Percentiles rank a stretch among this genome's conserved stretches.
phyloP scores from a whole-genome alignment of 2,888 invertebrate genomes.

The Ferdinandea cuprea region DNA sequence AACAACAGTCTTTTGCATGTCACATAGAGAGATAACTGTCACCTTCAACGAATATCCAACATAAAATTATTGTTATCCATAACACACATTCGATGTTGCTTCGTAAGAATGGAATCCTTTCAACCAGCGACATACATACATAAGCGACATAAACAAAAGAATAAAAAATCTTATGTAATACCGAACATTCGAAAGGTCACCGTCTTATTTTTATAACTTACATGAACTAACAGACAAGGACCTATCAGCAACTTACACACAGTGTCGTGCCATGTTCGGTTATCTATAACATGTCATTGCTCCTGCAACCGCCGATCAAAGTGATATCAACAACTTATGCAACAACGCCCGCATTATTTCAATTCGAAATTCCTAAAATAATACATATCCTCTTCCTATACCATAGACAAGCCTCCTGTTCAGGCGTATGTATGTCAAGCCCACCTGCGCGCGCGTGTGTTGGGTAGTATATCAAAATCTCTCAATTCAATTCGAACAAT shows the following conservation, averaged over 20 bases:
- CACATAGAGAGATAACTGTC: too few species aligned
- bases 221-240: background rate
- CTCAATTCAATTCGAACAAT: constrained; percentile 64
- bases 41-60: too few species aligned
- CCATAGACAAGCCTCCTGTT: background rate
- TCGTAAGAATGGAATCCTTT: too few species aligned
- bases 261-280: background rate
- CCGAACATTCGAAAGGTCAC: background rate
- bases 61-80: too few species aligned
- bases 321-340: constrained; percentile 31
- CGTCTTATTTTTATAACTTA: background rate
- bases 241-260: background rate
- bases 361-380: background rate
- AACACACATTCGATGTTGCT: too few species aligned
- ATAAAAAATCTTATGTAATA: background rate
- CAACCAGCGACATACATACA: too few species aligned
- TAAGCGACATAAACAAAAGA: too few species aligned
- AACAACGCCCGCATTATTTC: constrained; percentile 27
- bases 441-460: constrained; percentile 61
- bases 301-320: constrained; percentile 17
- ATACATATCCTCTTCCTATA: background rate
- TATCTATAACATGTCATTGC: constrained; percentile 4
- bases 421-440: constrained; percentile 17
- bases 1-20: too few species aligned
- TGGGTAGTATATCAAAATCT: constrained; percentile 37